These are phyloP conservation scores for Rhopalosiphum nymphaeae DNA, from an alignment of 2,888 invertebrate genomes.

Conservation along the genomic window DNA sequence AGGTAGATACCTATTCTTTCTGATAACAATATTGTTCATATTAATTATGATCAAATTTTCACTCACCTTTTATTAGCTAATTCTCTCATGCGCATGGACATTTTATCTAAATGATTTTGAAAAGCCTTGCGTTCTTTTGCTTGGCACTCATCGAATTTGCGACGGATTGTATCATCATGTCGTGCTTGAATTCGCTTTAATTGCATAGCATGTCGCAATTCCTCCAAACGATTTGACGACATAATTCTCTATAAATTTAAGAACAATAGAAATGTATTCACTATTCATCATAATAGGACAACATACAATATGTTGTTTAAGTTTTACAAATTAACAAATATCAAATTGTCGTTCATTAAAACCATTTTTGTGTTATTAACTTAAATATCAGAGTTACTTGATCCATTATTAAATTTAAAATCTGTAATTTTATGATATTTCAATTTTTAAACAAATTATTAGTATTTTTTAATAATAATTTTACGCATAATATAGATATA, in stretches of 20 bases:
- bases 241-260: constrained; percentile 67
- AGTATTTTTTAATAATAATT: not conserved
- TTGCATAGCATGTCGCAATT: constrained; percentile 67
- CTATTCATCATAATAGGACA: not conserved
- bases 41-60: not conserved
- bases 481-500: not conserved
- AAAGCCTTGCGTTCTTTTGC: constrained; percentile 66
- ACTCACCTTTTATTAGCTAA: constrained; percentile 59
- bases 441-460: not conserved
- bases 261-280: not conserved
- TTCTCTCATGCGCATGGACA: constrained; percentile 55
- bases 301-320: not conserved
- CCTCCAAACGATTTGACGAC: constrained; percentile 68
- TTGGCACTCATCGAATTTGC: constrained; percentile 66
- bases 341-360: not conserved
- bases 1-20: not conserved
- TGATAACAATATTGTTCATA: not conserved
- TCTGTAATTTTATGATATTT: not conserved
- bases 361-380: not conserved
- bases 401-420: not conserved
- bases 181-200: constrained; percentile 67
- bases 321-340: not conserved
- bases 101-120: constrained; percentile 66
- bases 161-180: constrained; percentile 59
- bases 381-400: not conserved